Evolutionary conservation across 2,113 vertebrate genomes (phyloP).

Genomic region (Panthera uncia): DNA sequence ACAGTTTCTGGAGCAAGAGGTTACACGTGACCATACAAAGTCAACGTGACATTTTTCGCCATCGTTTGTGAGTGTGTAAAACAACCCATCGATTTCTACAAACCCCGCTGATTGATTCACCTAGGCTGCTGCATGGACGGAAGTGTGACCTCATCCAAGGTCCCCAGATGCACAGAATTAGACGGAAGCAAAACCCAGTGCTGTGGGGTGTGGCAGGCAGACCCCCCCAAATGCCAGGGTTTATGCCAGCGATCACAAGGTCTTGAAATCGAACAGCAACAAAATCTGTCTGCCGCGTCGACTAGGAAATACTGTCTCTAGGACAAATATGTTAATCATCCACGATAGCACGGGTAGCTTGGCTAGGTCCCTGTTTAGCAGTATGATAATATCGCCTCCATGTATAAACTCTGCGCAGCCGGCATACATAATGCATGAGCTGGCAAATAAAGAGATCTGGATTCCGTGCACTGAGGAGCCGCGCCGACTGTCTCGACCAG

Average conservation of each 20-base stretch:
- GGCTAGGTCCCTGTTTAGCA: conserved; percentile 78
- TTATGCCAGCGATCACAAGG: conserved; percentile 74
- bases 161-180: conserved; percentile 64
- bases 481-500: conserved; percentile 83
- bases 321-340: conserved; percentile 79
- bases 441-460: conserved; percentile 86
- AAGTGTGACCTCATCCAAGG: conserved; percentile 55
- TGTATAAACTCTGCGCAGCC: conserved; percentile 69
- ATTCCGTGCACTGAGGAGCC: conserved; percentile 77
- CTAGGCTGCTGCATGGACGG: fast-evolving
- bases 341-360: conserved; percentile 15
- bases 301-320: conserved; percentile 59
- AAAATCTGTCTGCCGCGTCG: conserved; percentile 41
- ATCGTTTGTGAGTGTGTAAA: not conserved
- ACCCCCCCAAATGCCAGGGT: conserved; percentile 53
- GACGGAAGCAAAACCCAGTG: conserved; percentile 67
- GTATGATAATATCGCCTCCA: conserved; percentile 80
- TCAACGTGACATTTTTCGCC: not conserved
- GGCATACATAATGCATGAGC: conserved; percentile 82
- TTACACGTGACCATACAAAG: fast-evolving
- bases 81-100: fast-evolving
- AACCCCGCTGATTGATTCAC: fast-evolving
- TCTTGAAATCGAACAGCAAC: conserved; percentile 68
- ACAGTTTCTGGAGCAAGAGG: not conserved
- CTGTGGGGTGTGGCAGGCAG: conserved; percentile 38